Evolutionary conservation across 2,888 invertebrate genomes (phyloP).

Genomic region (Ptilodon capucinus): DNA sequence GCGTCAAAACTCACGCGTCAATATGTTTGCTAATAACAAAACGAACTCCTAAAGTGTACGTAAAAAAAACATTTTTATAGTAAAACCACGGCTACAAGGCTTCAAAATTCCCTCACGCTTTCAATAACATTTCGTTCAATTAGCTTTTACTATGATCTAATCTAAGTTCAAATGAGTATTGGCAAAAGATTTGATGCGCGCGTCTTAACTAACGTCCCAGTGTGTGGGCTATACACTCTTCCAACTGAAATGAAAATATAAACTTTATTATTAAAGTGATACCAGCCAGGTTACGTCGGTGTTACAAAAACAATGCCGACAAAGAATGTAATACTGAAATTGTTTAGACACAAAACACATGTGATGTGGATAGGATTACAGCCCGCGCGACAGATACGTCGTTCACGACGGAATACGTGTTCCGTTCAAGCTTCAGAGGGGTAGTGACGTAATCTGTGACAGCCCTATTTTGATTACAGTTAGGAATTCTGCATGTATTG

Average conservation of each 20-base stretch:
- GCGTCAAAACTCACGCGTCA: no score
- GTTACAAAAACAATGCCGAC: conserved; percentile 21
- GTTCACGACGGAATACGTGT: conserved; percentile 10
- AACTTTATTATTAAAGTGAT: conserved; percentile 6
- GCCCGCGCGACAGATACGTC: conserved; percentile 18
- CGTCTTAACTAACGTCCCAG: no score
- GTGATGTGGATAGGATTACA: conserved; percentile 31
- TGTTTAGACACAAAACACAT: conserved; percentile 29
- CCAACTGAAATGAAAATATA: not conserved
- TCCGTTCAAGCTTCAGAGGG: conserved; percentile 1
- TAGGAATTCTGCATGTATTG: not conserved
- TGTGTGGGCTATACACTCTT: no score
- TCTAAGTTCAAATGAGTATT: no score
- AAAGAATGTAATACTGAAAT: conserved; percentile 24
- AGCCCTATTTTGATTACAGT: conserved; percentile 21
- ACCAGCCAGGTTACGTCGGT: conserved; percentile 9
- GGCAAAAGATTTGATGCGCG: no score
- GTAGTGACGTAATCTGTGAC: conserved; percentile 29
- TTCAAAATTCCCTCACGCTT: no score
- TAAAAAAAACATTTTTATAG: no score
- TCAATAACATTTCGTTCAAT: no score
- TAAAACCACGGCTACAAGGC: no score
- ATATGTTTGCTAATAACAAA: no score
- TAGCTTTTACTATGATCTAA: no score
- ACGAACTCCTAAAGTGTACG: no score